Base-by-base conservation (phyloP, 2,797 vertebrate species). In the Setipinna tenuifilis region DNA sequence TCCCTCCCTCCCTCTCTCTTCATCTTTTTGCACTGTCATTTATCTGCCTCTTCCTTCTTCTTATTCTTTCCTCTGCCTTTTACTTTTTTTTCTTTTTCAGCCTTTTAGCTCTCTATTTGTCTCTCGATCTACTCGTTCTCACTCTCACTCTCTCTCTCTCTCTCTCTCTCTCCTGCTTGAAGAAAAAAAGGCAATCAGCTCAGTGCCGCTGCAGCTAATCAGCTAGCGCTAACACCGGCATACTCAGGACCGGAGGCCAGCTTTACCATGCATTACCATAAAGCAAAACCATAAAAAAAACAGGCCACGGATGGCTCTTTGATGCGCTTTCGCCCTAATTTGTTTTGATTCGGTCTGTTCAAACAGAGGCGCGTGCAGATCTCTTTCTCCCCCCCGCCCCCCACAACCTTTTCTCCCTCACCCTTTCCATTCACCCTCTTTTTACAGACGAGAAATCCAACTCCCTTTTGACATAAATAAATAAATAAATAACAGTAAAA, bases 311-410 rank as follows among this genome's bases (percentile, higher is more conserved):
- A 84, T 82, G 61, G 78, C 83, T 84, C 84, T 87, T 84, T 89
- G 82, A 88, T 86, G 84, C 81, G 83, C 61, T 87, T 48, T 87
- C 82, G 81, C 82, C 83, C 19, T 86, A 88, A 89, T 87, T 80
- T 85, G 84, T 87, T 87, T 87, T 78, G 71, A 87, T 88, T 75
- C 83, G 31, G 61, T 54, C 83, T 75, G 85, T 84, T 86, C 86
- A 86, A 89, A 84, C 85, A 85, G 54, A 75, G 82, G 61, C 81
- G 85, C 83, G 80, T 25, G 44, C 62, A 31, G 28, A 46, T 48
- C 21, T n/a, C 19, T n/a, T 59, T 21, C 16, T 61, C 19, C 19
- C 6, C 21, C 17, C 21, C 19, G 23, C 21, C 80, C 68, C 71
- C n/a, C 10, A 71, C 2, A 11, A 6, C 48, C 31, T 59, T 16